A percentile compares a stretch with the other conserved stretches of the same genome.
Conservation (phyloP, 2,797 vertebrate species). For the Poecilia gillii region DNA sequence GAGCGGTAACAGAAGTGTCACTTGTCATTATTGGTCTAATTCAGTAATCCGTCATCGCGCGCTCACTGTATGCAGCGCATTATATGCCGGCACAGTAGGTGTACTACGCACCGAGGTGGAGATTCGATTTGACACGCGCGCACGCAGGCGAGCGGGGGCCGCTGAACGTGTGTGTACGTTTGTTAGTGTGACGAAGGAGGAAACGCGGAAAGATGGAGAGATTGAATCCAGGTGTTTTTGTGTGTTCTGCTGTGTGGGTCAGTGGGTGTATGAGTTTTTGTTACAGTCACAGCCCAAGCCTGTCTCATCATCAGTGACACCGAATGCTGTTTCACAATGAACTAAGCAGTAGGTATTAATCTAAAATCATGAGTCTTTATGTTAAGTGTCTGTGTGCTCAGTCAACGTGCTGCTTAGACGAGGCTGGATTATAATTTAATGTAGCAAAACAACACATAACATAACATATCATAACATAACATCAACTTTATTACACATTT, state of each 20-base stretch:
- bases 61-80: slow-evolving; percentile 81
- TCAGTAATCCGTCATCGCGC: slow-evolving; percentile 87
- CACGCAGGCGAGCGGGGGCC: slow-evolving; percentile 66
- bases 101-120: slow-evolving; percentile 80
- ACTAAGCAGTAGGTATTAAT: background rate
- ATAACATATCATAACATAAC: background rate
- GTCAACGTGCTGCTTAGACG: no score
- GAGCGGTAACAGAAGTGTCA: slow-evolving; percentile 89
- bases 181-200: slow-evolving; percentile 35
- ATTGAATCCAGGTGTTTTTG: slow-evolving; percentile 58
- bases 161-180: slow-evolving; percentile 24
- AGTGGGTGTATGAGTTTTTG: slow-evolving; percentile 25
- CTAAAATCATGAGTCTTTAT: slow-evolving; percentile 1
- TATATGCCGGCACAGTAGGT: slow-evolving; percentile 84
- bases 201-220: slow-evolving; percentile 51
- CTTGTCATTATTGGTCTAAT: slow-evolving; percentile 89
- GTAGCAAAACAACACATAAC: background rate
- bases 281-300: slow-evolving; percentile 36
- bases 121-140: slow-evolving; percentile 84
- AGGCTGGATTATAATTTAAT: background rate
- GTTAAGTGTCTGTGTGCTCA: background rate
- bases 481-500: background rate
- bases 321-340: background rate
- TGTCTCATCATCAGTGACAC: slow-evolving; percentile 19
- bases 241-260: slow-evolving; percentile 16